Evolutionary conservation across 1,140 invertebrate species (phyloP), one percentile per base, ranked within the genome.

Genomic region (Tribolium castaneum): DNA sequence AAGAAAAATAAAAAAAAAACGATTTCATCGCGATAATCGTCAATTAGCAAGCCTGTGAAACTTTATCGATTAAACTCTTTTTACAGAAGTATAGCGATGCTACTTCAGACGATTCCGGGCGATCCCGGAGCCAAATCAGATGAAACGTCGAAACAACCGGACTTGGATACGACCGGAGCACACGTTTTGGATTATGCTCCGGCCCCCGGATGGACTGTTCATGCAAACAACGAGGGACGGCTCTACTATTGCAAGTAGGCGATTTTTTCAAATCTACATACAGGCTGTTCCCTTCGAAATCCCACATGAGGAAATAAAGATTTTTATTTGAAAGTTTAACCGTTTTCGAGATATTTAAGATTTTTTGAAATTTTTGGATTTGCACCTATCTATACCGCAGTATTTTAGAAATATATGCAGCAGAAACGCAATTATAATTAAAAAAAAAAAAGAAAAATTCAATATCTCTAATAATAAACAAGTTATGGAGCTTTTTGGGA

Each of bases 201-300:
- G 3, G 85, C 85, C 52, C 86, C 87, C 10, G 92, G 92, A 81
- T 94, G 93, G 92, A 93, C 91, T 3, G 91, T 92, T 4, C 92
- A 93, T 84, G 88, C 90, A n/a, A 91, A 90, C 81, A 91, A 91
- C 80, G 92, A 94, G 82, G 92, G 92, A 62, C 87, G 93, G 76
- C 89, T 94, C 59, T 94, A 93, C 87, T 94, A 94, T 89, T 93
- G 92, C 93, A 94, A 94, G 93, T 94, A 87, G 92, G 93, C 92
- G 52, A 59, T 75, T 35, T 74, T 19, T 19, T 2, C 16, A 19
- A 19, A 19, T n/a, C n/a, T n/a, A n/a, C n/a, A n/a, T n/a, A n/a
- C n/a, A n/a, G n/a, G n/a, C n/a, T n/a, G n/a, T n/a, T n/a, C n/a
- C n/a, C n/a, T n/a, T n/a, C n/a, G n/a, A n/a, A n/a, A n/a, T n/a